Base-by-base conservation (phyloP, 2,797 vertebrate species). In the Florisuga fusca region DNA sequence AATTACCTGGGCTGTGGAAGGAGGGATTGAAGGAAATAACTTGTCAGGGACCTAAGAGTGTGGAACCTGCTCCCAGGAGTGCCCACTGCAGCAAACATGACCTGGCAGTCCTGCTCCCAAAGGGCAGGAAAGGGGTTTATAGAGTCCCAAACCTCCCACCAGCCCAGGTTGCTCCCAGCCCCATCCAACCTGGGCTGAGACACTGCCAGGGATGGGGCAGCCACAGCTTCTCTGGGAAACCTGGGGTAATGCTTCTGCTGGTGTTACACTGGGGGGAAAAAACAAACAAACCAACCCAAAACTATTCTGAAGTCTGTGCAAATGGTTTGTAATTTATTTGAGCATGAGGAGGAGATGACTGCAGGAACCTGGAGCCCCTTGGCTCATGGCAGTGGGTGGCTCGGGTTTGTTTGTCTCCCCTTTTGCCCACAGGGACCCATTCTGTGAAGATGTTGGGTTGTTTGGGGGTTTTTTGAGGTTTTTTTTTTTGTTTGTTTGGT, bases 361-460 rank as follows among this genome's bases (percentile, higher is more conserved):
- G 51, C 26, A 41, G 25, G 51, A 15, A 27, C 50, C 51, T 53
- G 79, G 38, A 33, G 69, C 78, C 41, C 34, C 71, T 66, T 50
- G 3, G 3, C 48, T 25, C n/a, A 2, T 18, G 19, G 2, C 17
- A 3, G 19, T 13, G 1, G 1, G 34, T 61, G 48, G 48, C 41
- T 6, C 63, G 34, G 34, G 6, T 48, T 18, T 50, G 54, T 58
- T 50, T 10, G 3, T 46, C 33, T 46, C 74, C 62, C 17, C 31
- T 63, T 68, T 34, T 54, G 17, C 15, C 82, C 55, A 3, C 25
- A 2, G 34, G 34, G 59, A 82, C 7, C 46, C 7, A 0, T 15
- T 7, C 38, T 41, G 13, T 13, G 38, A 41, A 41, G 38, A 41
- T 41, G 38, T 38, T 38, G 38, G 38, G 38, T 38, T 38, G 38